Evolutionary conservation across 1,140 invertebrate genomes (phyloP).

Genomic region (Aphelenchoides fujianensis): DNA sequence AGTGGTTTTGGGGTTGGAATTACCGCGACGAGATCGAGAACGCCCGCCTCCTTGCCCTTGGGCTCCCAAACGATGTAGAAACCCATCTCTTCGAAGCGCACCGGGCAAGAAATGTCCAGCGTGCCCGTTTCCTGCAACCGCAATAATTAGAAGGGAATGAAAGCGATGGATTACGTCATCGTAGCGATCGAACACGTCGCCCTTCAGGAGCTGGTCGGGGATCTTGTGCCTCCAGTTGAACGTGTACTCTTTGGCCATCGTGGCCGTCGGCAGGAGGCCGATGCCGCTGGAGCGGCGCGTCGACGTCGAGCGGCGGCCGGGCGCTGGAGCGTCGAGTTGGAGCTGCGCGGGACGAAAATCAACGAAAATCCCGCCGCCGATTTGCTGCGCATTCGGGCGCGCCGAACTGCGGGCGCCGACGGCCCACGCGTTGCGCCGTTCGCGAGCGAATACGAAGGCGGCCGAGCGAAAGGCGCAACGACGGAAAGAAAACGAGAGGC

Average conservation of each 20-base stretch:
- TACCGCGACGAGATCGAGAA: constrained; percentile 52
- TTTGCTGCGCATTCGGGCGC: too few species aligned
- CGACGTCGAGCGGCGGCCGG: too few species aligned
- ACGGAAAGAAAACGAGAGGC: too few species aligned
- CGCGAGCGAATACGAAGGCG: too few species aligned
- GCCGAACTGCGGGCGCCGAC: too few species aligned
- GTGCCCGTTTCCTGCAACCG: constrained; percentile 76
- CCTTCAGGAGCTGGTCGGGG: constrained; percentile 78
- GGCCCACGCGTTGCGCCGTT: too few species aligned
- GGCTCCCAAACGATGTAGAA: constrained; percentile 99
- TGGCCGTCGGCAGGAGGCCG: too few species aligned
- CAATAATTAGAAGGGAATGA: not conserved
- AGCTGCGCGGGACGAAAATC: too few species aligned
- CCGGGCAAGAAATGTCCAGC: constrained; percentile 79
- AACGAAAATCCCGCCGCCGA: too few species aligned
- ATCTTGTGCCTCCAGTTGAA: constrained; percentile 95
- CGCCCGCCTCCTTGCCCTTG: constrained; percentile 75
- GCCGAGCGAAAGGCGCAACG: too few species aligned
- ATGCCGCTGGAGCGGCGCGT: too few species aligned
- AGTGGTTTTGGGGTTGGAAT: constrained; percentile 21
- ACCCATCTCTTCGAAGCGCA: constrained; percentile 95
- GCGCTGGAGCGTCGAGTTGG: too few species aligned
- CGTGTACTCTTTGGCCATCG: constrained; percentile 94
- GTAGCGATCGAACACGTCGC: constrained; percentile 86
- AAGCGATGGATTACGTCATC: constrained; percentile 71